Percentiles rank a stretch among this genome's conserved stretches.
These are phyloP conservation scores for Eucera pruinosa DNA, from an alignment of 2,888 invertebrate genomes.

Conservation along the genomic window DNA sequence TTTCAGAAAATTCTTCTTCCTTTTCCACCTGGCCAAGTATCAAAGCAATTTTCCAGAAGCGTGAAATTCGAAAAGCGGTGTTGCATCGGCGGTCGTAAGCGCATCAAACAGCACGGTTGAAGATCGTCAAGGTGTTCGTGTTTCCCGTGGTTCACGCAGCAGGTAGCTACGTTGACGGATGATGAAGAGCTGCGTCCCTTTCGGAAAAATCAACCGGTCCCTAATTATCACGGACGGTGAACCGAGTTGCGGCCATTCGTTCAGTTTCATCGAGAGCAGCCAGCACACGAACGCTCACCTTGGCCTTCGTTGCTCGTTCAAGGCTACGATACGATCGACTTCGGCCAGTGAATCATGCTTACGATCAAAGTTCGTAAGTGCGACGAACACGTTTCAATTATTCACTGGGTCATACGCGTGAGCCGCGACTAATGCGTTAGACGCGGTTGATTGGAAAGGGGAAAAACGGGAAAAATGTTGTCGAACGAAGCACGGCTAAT, in stretches of 20 bases:
- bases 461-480: neutral
- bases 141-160: conserved; percentile 48
- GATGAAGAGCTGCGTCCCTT: conserved; percentile 63
- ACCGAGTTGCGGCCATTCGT: conserved; percentile 39
- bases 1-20: neutral
- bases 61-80: conserved; percentile 15
- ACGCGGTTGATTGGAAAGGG: neutral
- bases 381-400: conserved; percentile 47
- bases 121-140: conserved; percentile 11
- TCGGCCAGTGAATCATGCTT: conserved; percentile 32
- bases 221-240: conserved; percentile 63
- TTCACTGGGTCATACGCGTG: conserved; percentile 48
- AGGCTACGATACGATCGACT: conserved; percentile 56
- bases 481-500: conserved; percentile 24
- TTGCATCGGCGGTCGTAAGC: neutral
- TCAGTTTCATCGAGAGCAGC: conserved; percentile 37
- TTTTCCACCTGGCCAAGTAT: neutral
- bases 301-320: conserved; percentile 65
- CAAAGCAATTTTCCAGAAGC: conserved; percentile 7
- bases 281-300: conserved; percentile 42
- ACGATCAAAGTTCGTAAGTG: conserved; percentile 41
- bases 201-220: conserved; percentile 62
- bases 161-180: conserved; percentile 65
- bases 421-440: conserved; percentile 45
- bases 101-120: neutral